Conservation (phyloP, 2,113 vertebrate genomes). For the Eclectus roratus region DNA sequence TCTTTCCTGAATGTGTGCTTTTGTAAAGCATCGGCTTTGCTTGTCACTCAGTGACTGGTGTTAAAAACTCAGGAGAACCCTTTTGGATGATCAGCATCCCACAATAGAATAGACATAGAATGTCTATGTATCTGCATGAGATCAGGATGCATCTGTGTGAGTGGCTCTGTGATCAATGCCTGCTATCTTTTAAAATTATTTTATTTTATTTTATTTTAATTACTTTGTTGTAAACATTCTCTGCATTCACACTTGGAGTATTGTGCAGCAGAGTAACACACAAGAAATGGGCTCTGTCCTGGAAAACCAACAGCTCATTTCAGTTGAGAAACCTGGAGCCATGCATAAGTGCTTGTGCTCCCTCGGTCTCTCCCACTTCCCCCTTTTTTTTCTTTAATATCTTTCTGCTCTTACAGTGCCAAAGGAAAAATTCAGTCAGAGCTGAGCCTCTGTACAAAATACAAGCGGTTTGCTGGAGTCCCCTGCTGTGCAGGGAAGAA, state of each 20-base stretch:
- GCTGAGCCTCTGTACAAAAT: background rate
- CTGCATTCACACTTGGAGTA: background rate
- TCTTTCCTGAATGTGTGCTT: background rate
- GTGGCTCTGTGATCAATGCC: background rate
- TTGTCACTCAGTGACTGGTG: background rate
- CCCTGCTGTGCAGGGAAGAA: slow-evolving; percentile 47
- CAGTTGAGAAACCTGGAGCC: background rate
- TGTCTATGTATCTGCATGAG: background rate
- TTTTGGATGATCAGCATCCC: background rate
- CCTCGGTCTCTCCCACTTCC: background rate
- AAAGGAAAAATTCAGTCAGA: slow-evolving; percentile 34
- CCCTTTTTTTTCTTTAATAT: background rate
- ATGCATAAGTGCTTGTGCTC: background rate
- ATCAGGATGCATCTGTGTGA: background rate
- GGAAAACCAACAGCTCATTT: background rate
- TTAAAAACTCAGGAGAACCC: background rate
- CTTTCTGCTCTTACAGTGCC: slow-evolving; percentile 1
- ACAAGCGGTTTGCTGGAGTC: slow-evolving; percentile 27
- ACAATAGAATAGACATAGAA: background rate
- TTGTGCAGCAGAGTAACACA: background rate
- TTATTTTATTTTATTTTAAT: background rate
- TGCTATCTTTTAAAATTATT: fast-evolving
- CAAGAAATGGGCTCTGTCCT: background rate
- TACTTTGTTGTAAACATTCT: background rate
- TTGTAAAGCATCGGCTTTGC: background rate